Conservation (phyloP, 2,113 vertebrate genomes). For the Cryptotis parvus region DNA sequence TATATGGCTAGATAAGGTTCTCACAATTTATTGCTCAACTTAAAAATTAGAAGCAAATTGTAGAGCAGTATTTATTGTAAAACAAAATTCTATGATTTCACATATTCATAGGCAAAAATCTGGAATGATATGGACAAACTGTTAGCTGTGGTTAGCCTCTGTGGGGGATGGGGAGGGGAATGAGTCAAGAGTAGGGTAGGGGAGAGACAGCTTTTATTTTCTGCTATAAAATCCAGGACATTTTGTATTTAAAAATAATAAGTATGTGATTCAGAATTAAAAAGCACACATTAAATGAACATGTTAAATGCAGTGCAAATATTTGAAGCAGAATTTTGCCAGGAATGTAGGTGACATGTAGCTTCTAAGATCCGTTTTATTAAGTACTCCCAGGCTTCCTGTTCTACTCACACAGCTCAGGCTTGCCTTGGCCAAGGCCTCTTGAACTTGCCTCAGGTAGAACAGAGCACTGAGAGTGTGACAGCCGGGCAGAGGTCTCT, state of each 20-base stretch:
- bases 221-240: not conserved
- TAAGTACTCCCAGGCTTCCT: not conserved
- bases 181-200: not conserved
- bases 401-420: not conserved
- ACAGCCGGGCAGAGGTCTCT: not conserved
- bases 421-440: not conserved
- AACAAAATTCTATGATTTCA: not conserved
- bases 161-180: not conserved
- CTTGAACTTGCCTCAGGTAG: not conserved
- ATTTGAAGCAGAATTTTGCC: constrained; percentile 12
- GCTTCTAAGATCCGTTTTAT: not conserved
- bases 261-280: not conserved
- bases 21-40: not conserved
- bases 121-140: not conserved
- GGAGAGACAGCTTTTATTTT: not conserved
- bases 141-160: not conserved
- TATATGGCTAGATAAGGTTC: not conserved
- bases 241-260: not conserved
- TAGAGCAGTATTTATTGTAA: not conserved
- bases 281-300: not conserved
- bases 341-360: not conserved
- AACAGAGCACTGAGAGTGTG: not conserved
- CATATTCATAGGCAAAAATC: constrained; percentile 7
- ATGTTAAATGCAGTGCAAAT: not conserved
- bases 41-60: constrained; percentile 1